These are phyloP conservation scores for Helarctos malayanus DNA, from an alignment of 2,797 vertebrate species.

Conservation along the genomic window DNA sequence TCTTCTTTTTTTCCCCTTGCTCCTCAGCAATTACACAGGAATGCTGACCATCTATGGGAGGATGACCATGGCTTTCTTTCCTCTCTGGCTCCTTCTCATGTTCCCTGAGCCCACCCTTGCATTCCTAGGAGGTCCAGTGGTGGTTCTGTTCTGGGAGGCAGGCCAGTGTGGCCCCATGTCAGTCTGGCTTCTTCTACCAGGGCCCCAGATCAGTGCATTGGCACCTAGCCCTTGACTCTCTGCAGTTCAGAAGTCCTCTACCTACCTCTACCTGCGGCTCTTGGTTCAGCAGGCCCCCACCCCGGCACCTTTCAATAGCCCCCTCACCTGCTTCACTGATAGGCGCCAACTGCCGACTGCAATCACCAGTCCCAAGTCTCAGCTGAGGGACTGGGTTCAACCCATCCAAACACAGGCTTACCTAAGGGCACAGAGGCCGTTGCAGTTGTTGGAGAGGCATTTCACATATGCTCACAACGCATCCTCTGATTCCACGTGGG, in stretches of 20 bases:
- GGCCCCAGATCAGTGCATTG: not conserved
- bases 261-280: not conserved
- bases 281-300: not conserved
- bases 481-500: not conserved
- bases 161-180: not conserved
- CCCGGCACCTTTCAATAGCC: not conserved
- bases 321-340: not conserved
- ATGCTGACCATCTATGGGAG: not conserved
- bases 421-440: not conserved
- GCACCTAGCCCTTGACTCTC: not conserved
- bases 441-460: not conserved
- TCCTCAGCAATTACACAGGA: not conserved
- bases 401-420: slow-evolving; percentile 33
- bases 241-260: slow-evolving; percentile 38
- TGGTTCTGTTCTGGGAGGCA: slow-evolving; percentile 38
- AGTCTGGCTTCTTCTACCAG: not conserved
- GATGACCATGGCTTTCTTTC: not conserved
- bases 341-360: not conserved
- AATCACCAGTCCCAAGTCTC: not conserved
- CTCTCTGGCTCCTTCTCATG: not conserved
- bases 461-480: slow-evolving; percentile 12
- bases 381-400: not conserved
- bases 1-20: too few species aligned
- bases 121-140: not conserved
- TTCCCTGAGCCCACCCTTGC: not conserved